Base-by-base conservation (phyloP, 2,113 vertebrate species). In the Sceloporus tristichus region DNA sequence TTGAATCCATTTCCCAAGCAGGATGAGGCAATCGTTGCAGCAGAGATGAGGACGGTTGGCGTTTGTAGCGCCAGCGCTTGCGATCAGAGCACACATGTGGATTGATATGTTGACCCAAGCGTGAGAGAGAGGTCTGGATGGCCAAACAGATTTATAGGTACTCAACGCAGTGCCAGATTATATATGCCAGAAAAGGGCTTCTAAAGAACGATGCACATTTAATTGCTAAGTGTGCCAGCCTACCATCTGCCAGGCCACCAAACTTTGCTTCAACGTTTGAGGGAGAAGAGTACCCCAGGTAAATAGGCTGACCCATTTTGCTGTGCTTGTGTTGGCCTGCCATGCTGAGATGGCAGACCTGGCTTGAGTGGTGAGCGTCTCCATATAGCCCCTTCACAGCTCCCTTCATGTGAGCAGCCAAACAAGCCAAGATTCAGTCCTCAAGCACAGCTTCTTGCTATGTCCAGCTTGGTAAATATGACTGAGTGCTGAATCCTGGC, bases 11-110 rank as follows among this genome's bases (percentile, higher is more conserved):
- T 65, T 59, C 77, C 65, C 0, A 0, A 76, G 85, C 88, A 34
- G 23, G 23, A 0, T 2, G 62, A 70, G 73, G 40, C 18, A 77
- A 54, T 70, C 9, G 38, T 56, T 82, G 27, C 48, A 29, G 25
- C 73, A 80, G 62, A 70, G 82, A 80, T 66, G 75, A 29, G 87
- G 89, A 88, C 0, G 0, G 18, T 68, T 68, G 86, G 0, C 68
- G 27, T 8, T 40, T 40, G 79, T 0, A 0, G 84, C 93, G 92
- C 92, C 0, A 5, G 88, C 77, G 0, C 48, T 23, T 0, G 0
- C 79, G 82, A 78, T 13, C 0, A 2, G 38, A 66, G 90, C 91
- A 48, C 34, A n/a, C 86, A 84, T 91, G 91, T 21, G 65, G 79
- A 74, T 65, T 88, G 56, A 56, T 53, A 21, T 66, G 0, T 2